These are phyloP conservation scores for Drosophila buzzatii DNA, from an alignment of 2,888 invertebrate genomes.

Conservation along the genomic window DNA sequence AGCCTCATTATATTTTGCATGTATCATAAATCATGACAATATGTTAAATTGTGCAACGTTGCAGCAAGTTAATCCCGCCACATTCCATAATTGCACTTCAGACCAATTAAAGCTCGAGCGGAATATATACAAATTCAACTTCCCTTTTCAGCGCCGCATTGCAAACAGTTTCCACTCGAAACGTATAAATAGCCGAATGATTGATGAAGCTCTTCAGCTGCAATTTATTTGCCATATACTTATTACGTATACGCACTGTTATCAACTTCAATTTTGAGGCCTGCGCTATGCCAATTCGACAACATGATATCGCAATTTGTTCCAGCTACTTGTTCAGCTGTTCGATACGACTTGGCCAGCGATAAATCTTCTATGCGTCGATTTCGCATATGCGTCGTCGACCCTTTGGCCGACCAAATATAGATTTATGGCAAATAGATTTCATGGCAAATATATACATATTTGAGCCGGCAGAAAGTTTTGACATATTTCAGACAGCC, in stretches of 20 bases:
- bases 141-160: neutral
- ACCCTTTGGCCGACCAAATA: conserved; percentile 48
- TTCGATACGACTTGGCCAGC: conserved; percentile 41
- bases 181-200: conserved; percentile 26
- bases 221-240: conserved; percentile 11
- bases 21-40: conserved; percentile 53
- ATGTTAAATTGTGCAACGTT: conserved; percentile 50
- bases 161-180: neutral
- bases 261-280: neutral
- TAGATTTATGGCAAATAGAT: too few relatives aligned
- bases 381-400: conserved; percentile 71
- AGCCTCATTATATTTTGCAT: conserved; percentile 72
- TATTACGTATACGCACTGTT: conserved; percentile 32
- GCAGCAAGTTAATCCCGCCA: conserved; percentile 26
- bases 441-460: conserved; percentile 44
- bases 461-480: conserved; percentile 55
- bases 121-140: neutral
- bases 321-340: conserved; percentile 54
- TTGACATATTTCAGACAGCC: conserved; percentile 70
- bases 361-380: conserved; percentile 65
- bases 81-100: conserved; percentile 25
- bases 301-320: conserved; percentile 42
- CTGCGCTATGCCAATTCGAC: conserved; percentile 5
- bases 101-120: conserved; percentile 34
- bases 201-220: conserved; percentile 21